Base-by-base conservation (phyloP, 2,113 vertebrate species). In the Toxotes chatareus region DNA sequence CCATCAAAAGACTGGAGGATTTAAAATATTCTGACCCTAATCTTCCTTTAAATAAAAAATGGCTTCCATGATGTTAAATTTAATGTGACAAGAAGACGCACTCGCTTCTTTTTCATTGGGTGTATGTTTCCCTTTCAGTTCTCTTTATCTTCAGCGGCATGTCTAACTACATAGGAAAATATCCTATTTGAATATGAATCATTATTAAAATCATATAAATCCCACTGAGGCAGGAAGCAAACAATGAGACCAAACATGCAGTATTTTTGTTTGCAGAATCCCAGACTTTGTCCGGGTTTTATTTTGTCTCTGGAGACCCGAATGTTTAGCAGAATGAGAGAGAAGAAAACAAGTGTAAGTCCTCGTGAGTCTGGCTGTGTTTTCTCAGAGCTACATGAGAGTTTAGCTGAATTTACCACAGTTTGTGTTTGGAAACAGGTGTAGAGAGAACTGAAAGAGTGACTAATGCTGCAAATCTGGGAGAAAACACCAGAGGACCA, bases 391-490 rank as follows among this genome's bases (percentile, higher is more conserved):
- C 44, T 79, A 7, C 63, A 71, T 0, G 23, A 66, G 23, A 55
- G 51, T 84, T 70, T 57, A 77, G 56, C 19, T n/a, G 21, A 70
- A 70, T 74, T 67, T 60, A 73, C 36, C 64, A 60, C 31, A 5
- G 38, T 63, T 72, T 68, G 78, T 49, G 86, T 76, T 76, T 49
- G 31, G 55, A 51, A 73, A 44, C 70, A 67, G 65, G 69, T 81
- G 53, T 49, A 23, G 34, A 61, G 47, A 65, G 42, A 44, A 42
- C 38, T 5, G 63, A 19, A 61, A 53, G 55, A 17, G 67, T 32
- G 67, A 87, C 73, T 76, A 59, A 80, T 49, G 23, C 59, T 59
- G 40, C 2, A 55, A 60, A 62, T 27, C 7, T n/a, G 42, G n/a
- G 36, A 36, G 11, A 79, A 44, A 71, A 68, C 71, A 59, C 62